Evolutionary conservation across 2,797 vertebrate genomes (phyloP).

Genomic region (Sebastes ruberrimus): DNA sequence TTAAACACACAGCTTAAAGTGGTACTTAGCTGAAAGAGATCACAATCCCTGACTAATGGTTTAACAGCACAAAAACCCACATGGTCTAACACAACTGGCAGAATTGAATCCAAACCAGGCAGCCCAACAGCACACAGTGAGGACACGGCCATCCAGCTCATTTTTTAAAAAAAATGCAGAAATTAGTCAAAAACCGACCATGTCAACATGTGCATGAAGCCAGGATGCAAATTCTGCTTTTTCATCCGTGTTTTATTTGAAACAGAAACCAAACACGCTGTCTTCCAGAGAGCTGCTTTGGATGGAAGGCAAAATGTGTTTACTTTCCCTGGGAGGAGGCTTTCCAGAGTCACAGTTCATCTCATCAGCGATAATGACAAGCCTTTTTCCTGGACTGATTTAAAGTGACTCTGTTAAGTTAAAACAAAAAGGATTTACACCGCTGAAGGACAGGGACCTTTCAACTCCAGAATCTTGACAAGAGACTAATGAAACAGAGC

Average conservation of each 20-base stretch:
- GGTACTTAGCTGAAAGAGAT: slow-evolving; percentile 47
- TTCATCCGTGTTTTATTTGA: slow-evolving; percentile 12
- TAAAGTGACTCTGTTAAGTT: slow-evolving; percentile 41
- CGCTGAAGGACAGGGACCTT: slow-evolving; percentile 32
- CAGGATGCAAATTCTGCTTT: slow-evolving; percentile 6
- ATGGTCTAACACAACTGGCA: slow-evolving; percentile 17
- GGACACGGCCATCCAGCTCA: not conserved
- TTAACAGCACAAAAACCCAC: slow-evolving; percentile 38
- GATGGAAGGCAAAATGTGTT: slow-evolving; percentile 42
- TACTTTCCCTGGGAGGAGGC: slow-evolving; percentile 23
- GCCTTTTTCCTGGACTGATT: slow-evolving; percentile 47
- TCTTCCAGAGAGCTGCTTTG: slow-evolving; percentile 8
- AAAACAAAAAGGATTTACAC: slow-evolving; percentile 45
- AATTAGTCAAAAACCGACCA: slow-evolving; percentile 9
- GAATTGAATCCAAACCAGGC: not conserved
- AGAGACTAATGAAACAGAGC: slow-evolving; percentile 28
- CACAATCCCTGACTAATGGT: slow-evolving; percentile 49
- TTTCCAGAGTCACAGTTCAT: slow-evolving; percentile 57
- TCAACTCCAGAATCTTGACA: slow-evolving; percentile 24
- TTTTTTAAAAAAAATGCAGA: not conserved
- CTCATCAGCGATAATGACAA: slow-evolving; percentile 48
- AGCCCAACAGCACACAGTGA: not conserved
- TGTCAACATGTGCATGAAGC: slow-evolving; percentile 3
- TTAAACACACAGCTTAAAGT: slow-evolving; percentile 49
- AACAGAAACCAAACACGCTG: slow-evolving; percentile 23